phyloP scores from a whole-genome alignment of 1,140 invertebrate species.

The Lineus longissimus region DNA sequence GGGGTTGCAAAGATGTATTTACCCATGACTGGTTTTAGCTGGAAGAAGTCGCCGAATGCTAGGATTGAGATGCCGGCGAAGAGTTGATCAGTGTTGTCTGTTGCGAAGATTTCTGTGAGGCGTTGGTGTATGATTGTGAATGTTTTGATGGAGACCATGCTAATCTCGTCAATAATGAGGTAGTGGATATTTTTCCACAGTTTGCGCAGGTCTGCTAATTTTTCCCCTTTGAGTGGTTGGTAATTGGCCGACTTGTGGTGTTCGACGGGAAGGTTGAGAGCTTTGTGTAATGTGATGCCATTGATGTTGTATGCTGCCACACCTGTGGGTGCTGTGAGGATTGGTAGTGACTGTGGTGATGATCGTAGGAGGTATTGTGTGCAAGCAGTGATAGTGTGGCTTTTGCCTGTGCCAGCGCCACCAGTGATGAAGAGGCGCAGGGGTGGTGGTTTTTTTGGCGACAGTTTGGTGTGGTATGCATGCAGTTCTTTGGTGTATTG shows the following conservation, averaged over 20 bases:
- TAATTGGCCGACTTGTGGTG: neutral
- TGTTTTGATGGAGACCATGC: slow-evolving; percentile 1
- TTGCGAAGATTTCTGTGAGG: neutral
- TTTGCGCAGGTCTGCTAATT: neutral
- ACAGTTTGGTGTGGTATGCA: slow-evolving; percentile 2
- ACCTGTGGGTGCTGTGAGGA: slow-evolving; percentile 25
- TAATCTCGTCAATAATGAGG: slow-evolving; percentile 2
- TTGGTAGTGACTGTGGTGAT: slow-evolving; percentile 3
- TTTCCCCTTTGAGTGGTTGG: too few species aligned
- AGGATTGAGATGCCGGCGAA: neutral
- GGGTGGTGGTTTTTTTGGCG: neutral
- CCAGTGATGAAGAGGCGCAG: slow-evolving; percentile 21
- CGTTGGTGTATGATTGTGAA: too few species aligned
- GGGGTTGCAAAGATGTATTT: neutral
- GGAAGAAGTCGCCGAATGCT: neutral
- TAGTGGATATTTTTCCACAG: neutral
- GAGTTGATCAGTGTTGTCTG: neutral
- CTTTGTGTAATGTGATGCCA: slow-evolving; percentile 22
- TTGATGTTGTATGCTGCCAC: slow-evolving; percentile 21
- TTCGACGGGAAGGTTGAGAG: neutral
- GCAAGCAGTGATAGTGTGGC: slow-evolving; percentile 9
- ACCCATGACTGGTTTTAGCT: neutral
- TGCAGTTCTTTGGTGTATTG: neutral
- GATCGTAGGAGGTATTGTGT: slow-evolving; percentile 11
- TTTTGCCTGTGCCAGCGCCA: slow-evolving; percentile 23